A percentile compares a stretch with the other conserved stretches of the same genome.
Conservation (phyloP, 2,113 vertebrate genomes). For the Atrichornis clamosus region DNA sequence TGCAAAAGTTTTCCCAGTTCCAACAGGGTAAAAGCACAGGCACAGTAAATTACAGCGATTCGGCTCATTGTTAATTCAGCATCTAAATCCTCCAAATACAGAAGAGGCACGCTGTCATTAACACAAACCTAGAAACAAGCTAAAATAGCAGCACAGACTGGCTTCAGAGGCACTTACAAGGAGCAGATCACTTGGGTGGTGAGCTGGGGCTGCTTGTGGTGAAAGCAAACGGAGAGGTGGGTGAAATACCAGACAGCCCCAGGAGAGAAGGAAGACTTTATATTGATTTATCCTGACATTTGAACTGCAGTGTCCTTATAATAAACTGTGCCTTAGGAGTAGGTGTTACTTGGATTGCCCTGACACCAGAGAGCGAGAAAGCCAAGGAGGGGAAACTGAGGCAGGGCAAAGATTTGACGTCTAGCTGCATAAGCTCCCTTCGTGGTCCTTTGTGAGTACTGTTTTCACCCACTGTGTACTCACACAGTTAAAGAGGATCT, state of each 20-base stretch:
- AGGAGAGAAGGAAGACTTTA: neutral
- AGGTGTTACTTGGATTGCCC: neutral
- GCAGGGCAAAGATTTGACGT: neutral
- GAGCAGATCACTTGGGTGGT: neutral
- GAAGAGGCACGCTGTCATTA: neutral
- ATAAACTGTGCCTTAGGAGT: neutral
- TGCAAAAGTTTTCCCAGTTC: neutral
- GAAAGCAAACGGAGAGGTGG: neutral
- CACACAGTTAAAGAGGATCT: neutral
- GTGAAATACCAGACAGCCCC: neutral
- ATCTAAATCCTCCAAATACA: neutral
- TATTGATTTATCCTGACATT: neutral
- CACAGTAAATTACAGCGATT: neutral
- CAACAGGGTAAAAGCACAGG: neutral
- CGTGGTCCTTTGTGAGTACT: neutral
- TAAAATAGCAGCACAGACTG: neutral
- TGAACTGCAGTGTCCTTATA: neutral
- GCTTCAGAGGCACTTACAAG: neutral
- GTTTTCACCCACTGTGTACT: neutral
- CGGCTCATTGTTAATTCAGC: neutral
- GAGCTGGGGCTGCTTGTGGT: neutral
- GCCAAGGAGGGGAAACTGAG: conserved; percentile 16
- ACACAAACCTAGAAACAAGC: neutral
- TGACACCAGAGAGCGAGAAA: neutral
- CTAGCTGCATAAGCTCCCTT: neutral